Base-by-base conservation (phyloP, 2,113 vertebrate genomes). In the Zapus hudsonius region DNA sequence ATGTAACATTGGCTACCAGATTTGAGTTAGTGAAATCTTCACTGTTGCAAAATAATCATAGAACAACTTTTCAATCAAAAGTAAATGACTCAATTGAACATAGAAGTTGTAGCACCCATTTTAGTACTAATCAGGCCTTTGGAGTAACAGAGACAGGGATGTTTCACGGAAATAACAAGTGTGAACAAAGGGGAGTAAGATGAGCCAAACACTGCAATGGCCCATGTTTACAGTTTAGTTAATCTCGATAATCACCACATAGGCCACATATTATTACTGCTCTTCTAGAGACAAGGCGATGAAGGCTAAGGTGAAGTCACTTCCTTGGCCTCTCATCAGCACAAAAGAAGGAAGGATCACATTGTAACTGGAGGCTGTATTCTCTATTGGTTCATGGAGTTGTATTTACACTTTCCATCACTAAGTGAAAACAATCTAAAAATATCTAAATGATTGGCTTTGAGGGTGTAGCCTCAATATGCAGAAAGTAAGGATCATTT, bases 21-120 rank as follows among this genome's bases (percentile, higher is more conserved):
- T 88, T 70, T 92, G 42, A 55, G 55, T 92, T 87, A 82, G 38
- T 92, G 72, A 96, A 83, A 78, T 79, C 70, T 95, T 94, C 72
- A 80, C 13, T 92, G 33, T 25, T 93, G 47, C 72, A 57, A 79
- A 52, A 84, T 38, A 38, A 92, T 80, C 57, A 52, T 33, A 17
- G 4, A 29, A 63, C n/a, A 91, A 7, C 40, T 9, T 63, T 38
- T 17, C 25, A 52, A 84, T 33, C 29, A 6, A 75, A 89, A 82
- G 19, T 5, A 89, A 94, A 91, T 79, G 36, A 84, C 82, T 78
- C 3, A 31, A 44, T 22, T 61, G 22, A 36, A 5, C 42, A 42
- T 20, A 15, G 29, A 36, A 17, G 11, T n/a, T 10, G 31, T 63
- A 76, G 36, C 17, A 10, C 31, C 12, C 61, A 52, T 25, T 42